Conservation (phyloP, 2,113 vertebrate genomes). For the Neodon shergylaensis region DNA sequence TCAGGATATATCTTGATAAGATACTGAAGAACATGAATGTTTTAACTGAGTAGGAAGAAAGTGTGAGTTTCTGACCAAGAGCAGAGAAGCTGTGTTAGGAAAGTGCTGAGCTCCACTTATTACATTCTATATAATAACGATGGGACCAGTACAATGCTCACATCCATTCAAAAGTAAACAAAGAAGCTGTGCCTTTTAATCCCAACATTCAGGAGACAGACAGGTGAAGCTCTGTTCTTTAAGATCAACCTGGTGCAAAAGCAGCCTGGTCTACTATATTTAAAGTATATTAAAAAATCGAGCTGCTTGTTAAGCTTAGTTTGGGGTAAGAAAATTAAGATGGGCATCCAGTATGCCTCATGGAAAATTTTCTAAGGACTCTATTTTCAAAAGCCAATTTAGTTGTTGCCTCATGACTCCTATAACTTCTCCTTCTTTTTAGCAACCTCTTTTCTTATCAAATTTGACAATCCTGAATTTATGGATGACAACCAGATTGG, state of each 20-base stretch:
- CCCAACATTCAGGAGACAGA: neutral
- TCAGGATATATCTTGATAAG: conserved; percentile 44
- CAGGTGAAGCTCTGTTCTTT: too few species aligned
- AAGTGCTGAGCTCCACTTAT: neutral
- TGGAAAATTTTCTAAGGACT: neutral
- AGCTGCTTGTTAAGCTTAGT: neutral
- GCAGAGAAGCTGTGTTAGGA: conserved; percentile 31
- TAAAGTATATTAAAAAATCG: neutral
- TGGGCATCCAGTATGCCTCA: neutral
- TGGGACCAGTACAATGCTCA: neutral
- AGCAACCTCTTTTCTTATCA: conserved; percentile 38
- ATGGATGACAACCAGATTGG: conserved; percentile 42
- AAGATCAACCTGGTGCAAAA: neutral
- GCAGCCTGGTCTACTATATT: neutral
- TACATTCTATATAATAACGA: neutral
- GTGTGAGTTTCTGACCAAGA: conserved; percentile 61
- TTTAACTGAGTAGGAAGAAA: conserved; percentile 79
- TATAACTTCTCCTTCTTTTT: conserved; percentile 14
- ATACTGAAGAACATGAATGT: conserved; percentile 72
- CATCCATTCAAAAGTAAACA: conserved; percentile 42
- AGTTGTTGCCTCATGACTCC: neutral
- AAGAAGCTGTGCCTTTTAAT: neutral
- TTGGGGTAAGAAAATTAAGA: conserved; percentile 27
- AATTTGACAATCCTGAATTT: neutral
- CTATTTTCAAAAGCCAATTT: conserved; percentile 17